Conservation (phyloP, 1,140 invertebrate species). For the Drosophila bifasciata region DNA sequence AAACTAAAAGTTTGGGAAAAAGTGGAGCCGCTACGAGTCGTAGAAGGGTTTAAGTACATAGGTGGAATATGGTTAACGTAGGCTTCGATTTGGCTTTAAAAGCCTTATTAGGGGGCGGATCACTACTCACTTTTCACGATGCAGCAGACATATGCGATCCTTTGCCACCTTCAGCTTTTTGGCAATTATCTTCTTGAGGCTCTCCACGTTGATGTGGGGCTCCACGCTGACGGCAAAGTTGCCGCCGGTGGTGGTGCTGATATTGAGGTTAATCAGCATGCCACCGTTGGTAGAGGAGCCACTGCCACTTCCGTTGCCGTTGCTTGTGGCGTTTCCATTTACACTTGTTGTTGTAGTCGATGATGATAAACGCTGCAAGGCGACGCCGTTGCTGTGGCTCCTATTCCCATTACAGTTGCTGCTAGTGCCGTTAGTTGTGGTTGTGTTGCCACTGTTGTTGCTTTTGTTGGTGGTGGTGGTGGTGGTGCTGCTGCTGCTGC, state of each 20-base stretch:
- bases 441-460: conserved; percentile 8
- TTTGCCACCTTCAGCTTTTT: conserved; percentile 95
- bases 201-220: conserved; percentile 91
- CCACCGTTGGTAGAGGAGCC: conserved; percentile 13
- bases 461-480: conserved; percentile 26
- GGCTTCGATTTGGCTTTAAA: not conserved
- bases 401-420: conserved; percentile 17
- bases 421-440: conserved; percentile 19
- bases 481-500: conserved; percentile 25
- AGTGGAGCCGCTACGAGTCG: too few relatives aligned
- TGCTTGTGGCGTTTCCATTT: conserved; percentile 4
- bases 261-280: conserved; percentile 89
- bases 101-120: not conserved
- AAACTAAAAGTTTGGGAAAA: too few relatives aligned
- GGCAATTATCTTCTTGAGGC: conserved; percentile 95
- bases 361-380: conserved; percentile 45
- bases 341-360: conserved; percentile 14
- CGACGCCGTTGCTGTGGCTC: conserved; percentile 26
- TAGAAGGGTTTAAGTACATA: too few relatives aligned
- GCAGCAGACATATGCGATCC: conserved; percentile 95
- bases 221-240: conserved; percentile 93
- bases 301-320: conserved; percentile 12
- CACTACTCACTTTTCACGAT: conserved; percentile 93
- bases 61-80: not conserved
- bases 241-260: conserved; percentile 95